phyloP scores from a whole-genome alignment of 2,797 vertebrate genomes.

The Bradypodion pumilum region DNA sequence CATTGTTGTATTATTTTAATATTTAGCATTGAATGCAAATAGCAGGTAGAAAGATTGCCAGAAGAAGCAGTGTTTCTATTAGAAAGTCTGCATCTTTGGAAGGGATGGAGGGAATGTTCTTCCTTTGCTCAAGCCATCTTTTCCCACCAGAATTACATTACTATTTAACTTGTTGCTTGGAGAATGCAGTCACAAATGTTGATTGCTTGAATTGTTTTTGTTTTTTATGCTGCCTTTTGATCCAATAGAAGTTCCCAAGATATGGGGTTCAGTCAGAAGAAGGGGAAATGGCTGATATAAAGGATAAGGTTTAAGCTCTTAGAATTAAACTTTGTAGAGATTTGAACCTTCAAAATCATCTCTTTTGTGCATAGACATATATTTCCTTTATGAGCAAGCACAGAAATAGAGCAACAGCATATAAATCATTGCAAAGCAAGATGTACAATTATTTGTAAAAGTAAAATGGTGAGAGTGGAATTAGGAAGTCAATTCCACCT shows the following conservation, averaged over 20 bases:
- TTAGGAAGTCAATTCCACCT: slow-evolving; percentile 19
- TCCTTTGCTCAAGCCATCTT: neutral
- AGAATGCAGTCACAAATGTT: neutral
- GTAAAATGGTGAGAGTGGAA: slow-evolving; percentile 2
- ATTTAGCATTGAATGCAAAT: neutral
- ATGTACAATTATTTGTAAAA: slow-evolving; percentile 17
- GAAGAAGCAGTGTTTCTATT: neutral
- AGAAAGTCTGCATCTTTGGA: neutral
- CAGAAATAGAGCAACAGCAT: neutral
- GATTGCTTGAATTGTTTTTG: neutral
- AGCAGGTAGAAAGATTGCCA: neutral
- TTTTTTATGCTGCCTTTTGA: neutral
- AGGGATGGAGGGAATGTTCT: neutral
- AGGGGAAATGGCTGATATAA: neutral
- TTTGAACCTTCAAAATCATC: neutral
- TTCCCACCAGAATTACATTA: neutral
- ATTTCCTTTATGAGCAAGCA: neutral
- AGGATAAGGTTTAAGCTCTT: neutral
- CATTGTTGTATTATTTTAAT: too few species aligned
- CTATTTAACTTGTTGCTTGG: neutral
- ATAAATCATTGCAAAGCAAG: slow-evolving; percentile 8
- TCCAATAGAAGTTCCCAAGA: neutral
- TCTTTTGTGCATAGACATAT: neutral
- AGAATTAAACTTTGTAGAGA: neutral
- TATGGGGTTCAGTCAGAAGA: neutral